phyloP scores from a whole-genome alignment of 2,113 vertebrate species.

The Antechinus flavipes region DNA sequence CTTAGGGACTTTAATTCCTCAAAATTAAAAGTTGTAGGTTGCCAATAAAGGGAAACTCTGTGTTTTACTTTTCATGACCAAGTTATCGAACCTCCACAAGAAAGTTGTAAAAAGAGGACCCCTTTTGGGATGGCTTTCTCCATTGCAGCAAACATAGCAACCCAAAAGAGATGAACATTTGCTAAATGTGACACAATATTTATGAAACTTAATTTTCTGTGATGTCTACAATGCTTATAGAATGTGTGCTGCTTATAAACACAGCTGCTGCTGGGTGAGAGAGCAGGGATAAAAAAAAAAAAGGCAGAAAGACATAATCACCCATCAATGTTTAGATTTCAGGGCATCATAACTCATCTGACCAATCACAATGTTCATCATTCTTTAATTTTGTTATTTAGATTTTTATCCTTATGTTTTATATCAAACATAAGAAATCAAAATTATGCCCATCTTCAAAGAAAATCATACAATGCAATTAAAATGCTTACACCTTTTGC shows the following conservation, averaged over 20 bases:
- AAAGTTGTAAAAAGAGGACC: constrained; percentile 30
- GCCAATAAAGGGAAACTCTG: constrained; percentile 45
- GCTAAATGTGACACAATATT: constrained; percentile 26
- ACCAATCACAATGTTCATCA: background rate
- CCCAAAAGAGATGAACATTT: background rate
- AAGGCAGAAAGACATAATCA: background rate
- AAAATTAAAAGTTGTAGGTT: constrained; percentile 40
- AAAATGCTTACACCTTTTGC: constrained; percentile 81
- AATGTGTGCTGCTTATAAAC: background rate
- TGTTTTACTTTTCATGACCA: background rate
- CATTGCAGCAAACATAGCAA: constrained; percentile 22
- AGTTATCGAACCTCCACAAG: constrained; percentile 44
- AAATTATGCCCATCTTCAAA: constrained; percentile 85
- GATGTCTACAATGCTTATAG: background rate
- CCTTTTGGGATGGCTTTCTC: constrained; percentile 43
- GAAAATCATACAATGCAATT: constrained; percentile 84
- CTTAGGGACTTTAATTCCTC: constrained; percentile 38
- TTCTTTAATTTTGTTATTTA: constrained; percentile 66
- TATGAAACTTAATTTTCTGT: background rate
- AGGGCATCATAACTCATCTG: background rate
- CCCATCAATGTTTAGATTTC: background rate
- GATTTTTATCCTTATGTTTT: constrained; percentile 84
- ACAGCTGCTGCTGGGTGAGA: background rate
- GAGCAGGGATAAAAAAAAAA: background rate
- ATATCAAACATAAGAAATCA: constrained; percentile 87